phyloP scores from a whole-genome alignment of 1,140 invertebrate genomes.

The Atta colombica region DNA sequence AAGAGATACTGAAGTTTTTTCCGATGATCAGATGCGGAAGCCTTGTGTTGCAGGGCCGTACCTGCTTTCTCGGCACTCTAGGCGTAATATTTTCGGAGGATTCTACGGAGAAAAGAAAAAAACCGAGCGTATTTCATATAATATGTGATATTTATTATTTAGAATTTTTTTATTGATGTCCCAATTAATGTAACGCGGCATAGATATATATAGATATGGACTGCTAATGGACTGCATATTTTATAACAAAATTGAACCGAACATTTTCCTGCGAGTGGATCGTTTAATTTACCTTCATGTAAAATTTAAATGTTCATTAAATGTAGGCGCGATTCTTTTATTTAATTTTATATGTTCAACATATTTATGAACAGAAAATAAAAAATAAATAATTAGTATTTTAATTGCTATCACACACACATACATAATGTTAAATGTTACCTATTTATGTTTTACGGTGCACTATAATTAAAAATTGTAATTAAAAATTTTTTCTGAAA shows the following conservation, averaged over 20 bases:
- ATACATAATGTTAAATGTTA: not conserved
- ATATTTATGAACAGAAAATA: not conserved
- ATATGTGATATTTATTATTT: not conserved
- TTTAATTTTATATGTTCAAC: slow-evolving; percentile 8
- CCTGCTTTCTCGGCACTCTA: not conserved
- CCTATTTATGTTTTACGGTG: not conserved
- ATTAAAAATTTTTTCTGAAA: not conserved
- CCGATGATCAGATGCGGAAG: not conserved
- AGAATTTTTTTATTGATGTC: not conserved
- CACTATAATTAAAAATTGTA: not conserved
- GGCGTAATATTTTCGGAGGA: not conserved
- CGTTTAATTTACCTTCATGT: not conserved
- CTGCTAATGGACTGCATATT: not conserved
- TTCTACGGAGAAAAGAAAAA: no score
- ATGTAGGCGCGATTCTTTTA: not conserved
- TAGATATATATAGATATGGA: not conserved
- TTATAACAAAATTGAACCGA: not conserved
- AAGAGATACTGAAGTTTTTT: slow-evolving; percentile 27
- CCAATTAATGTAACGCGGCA: not conserved
- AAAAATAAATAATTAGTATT: slow-evolving; percentile 1
- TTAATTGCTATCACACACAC: not conserved
- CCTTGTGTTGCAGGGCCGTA: not conserved
- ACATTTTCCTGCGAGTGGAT: not conserved
- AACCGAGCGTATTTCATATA: not conserved
- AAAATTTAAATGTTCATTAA: not conserved